These are phyloP conservation scores for Acronicta leporina DNA, from an alignment of 2,888 invertebrate species.

Conservation along the genomic window DNA sequence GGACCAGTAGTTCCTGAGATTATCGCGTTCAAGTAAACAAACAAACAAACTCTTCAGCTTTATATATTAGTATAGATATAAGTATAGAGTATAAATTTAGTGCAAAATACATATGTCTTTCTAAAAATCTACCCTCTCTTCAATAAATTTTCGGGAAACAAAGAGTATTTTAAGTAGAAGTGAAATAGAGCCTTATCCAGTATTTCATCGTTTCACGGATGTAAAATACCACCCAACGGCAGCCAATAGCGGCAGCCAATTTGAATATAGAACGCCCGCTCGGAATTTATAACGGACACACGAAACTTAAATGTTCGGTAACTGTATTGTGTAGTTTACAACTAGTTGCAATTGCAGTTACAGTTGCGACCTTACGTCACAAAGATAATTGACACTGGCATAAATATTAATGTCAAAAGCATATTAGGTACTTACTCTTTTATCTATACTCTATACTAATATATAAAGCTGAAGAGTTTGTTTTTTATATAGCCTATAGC, in stretches of 20 bases:
- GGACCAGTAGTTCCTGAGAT: no score
- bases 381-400: background rate
- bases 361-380: background rate
- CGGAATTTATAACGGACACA: conserved; percentile 86
- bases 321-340: conserved; percentile 47
- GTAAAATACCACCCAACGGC: conserved; percentile 73
- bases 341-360: conserved; percentile 34
- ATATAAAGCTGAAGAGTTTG: no score
- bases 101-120: no score
- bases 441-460: no score
- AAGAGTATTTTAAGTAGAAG: background rate
- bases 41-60: no score
- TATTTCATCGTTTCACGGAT: conserved; percentile 52
- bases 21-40: no score
- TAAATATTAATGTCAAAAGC: no score
- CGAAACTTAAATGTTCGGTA: conserved; percentile 78
- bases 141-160: background rate
- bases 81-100: no score
- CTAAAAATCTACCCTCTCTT: no score
- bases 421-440: no score
- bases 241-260: conserved; percentile 84
- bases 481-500: no score
- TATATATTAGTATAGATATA: no score
- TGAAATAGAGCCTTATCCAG: conserved; percentile 50
- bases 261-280: conserved; percentile 87